Conservation (phyloP, 2,113 vertebrate species). For the Oenanthe melanoleuca region DNA sequence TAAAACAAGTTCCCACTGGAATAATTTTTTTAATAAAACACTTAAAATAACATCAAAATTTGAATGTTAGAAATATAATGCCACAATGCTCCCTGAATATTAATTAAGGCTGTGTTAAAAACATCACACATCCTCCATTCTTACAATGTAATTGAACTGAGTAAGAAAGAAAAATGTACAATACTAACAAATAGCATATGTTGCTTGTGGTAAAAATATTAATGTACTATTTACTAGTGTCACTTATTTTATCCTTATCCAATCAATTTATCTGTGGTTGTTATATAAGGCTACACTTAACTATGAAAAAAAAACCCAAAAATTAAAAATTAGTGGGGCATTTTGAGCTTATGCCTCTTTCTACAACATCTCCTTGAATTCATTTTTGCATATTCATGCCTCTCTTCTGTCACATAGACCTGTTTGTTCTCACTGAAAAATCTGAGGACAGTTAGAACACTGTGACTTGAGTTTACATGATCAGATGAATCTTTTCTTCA, state of each 20-base stretch:
- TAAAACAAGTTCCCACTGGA: background rate
- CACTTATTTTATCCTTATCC: background rate
- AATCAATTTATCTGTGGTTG: background rate
- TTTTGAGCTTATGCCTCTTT: background rate
- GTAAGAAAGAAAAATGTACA: background rate
- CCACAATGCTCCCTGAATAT: background rate
- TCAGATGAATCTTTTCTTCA: background rate
- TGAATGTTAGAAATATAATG: background rate
- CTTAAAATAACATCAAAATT: background rate
- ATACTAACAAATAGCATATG: background rate
- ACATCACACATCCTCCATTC: background rate
- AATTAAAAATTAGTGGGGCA: background rate
- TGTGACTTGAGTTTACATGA: slow-evolving; percentile 28
- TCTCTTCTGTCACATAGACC: background rate
- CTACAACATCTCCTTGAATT: background rate
- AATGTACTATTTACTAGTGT: background rate
- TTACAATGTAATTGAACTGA: background rate
- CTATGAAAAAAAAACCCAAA: background rate
- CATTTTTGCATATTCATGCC: background rate
- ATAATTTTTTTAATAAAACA: background rate
- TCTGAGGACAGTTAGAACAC: background rate
- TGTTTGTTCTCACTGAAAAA: background rate
- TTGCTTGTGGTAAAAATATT: background rate
- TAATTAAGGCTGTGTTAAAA: background rate
- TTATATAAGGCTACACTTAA: background rate